Percentiles rank a stretch among this genome's conserved stretches.
phyloP scores from a whole-genome alignment of 2,888 invertebrate genomes.

The Ditula angustiorana region DNA sequence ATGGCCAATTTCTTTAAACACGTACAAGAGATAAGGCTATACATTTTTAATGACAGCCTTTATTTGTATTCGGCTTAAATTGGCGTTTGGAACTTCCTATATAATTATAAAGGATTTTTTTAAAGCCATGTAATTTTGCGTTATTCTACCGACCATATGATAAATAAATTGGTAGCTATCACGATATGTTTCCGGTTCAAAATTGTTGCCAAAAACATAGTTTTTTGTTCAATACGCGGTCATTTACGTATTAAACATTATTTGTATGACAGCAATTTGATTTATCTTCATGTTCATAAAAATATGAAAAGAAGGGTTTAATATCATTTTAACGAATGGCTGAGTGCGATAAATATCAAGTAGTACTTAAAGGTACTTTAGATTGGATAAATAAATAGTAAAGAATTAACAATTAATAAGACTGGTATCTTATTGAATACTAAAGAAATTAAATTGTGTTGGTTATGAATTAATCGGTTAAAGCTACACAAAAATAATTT shows the following conservation, averaged over 20 bases:
- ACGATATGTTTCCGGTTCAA: not conserved
- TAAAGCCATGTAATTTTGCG: not conserved
- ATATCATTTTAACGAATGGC: not conserved
- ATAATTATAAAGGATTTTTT: not conserved
- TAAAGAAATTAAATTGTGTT: no score
- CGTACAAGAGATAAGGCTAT: no score
- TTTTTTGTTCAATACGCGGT: not conserved
- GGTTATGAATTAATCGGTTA: no score
- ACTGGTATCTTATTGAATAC: no score
- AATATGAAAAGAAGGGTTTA: not conserved
- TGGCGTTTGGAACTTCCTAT: not conserved
- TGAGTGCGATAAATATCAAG: not conserved
- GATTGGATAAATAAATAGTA: no score
- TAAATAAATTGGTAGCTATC: slow-evolving; percentile 1
- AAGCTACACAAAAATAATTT: no score
- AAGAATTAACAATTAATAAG: no score
- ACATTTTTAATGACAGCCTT: no score
- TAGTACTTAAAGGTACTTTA: no score
- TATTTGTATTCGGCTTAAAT: no score
- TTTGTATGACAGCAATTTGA: not conserved
- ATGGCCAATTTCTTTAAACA: no score
- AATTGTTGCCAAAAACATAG: not conserved
- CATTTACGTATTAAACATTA: not conserved
- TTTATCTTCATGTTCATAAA: not conserved
- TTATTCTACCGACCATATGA: not conserved